Evolutionary conservation across 2,113 vertebrate species (phyloP).

Genomic region (Equus przewalskii): DNA sequence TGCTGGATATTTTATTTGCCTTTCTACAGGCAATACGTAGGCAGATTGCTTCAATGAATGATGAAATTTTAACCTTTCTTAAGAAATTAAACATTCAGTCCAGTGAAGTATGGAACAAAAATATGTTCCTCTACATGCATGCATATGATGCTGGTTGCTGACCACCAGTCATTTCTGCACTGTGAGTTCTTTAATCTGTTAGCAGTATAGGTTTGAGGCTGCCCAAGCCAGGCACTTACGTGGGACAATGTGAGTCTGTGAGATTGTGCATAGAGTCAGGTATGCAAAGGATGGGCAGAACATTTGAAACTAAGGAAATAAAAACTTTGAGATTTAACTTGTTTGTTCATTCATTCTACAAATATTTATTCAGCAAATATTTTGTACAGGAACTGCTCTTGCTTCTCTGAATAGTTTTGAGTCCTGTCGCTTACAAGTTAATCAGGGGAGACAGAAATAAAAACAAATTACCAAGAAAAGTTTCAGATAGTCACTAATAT

Average conservation of each 20-base stretch:
- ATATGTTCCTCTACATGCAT: neutral
- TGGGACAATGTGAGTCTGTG: neutral
- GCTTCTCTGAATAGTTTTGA: neutral
- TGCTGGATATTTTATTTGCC: neutral
- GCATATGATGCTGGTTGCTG: neutral
- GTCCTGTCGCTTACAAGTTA: neutral
- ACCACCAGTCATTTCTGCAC: neutral
- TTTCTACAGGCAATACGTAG: neutral
- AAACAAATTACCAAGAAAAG: neutral
- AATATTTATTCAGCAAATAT: neutral
- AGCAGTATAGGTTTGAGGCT: neutral
- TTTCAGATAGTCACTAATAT: neutral
- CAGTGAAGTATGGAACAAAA: conserved; percentile 24
- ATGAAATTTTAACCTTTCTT: neutral
- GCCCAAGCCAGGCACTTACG: rapidly evolving
- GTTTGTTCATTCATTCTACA: neutral
- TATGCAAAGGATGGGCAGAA: neutral
- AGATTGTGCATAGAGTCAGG: neutral
- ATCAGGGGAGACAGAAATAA: neutral
- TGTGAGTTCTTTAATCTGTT: neutral
- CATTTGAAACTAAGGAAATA: neutral
- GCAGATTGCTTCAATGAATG: neutral
- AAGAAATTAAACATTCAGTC: conserved; percentile 5
- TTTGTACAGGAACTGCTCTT: neutral
- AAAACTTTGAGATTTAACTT: neutral